Evolutionary conservation across 2,113 vertebrate genomes (phyloP).

Genomic region (Ploceus nigricollis): DNA sequence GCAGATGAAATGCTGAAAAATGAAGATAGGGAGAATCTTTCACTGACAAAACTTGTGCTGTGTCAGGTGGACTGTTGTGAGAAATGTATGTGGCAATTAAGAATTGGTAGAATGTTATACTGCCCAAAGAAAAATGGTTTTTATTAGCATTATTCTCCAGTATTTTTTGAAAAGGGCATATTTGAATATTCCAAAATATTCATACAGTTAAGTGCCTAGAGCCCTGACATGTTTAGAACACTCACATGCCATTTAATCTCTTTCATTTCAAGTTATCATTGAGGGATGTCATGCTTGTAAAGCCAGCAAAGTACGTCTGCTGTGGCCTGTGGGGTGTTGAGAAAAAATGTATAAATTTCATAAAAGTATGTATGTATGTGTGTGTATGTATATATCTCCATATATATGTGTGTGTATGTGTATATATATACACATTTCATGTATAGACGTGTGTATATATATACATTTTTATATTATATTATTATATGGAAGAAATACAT

Average conservation of each 20-base stretch:
- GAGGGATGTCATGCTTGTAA: background rate
- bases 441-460: background rate
- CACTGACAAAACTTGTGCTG: background rate
- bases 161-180: background rate
- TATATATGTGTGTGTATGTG: rapidly evolving
- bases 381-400: background rate
- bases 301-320: background rate
- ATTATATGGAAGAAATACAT: background rate
- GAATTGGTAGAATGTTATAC: background rate
- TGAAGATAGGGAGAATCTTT: background rate
- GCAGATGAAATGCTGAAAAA: background rate
- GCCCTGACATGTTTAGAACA: slow-evolving; percentile 19
- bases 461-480: background rate
- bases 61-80: background rate
- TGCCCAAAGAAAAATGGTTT: background rate
- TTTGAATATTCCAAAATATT: background rate
- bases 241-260: slow-evolving; percentile 11
- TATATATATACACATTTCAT: background rate
- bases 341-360: background rate
- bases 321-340: background rate
- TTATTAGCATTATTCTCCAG: slow-evolving; percentile 25
- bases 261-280: slow-evolving; percentile 14
- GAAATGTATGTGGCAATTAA: background rate
- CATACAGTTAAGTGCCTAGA: background rate
- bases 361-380: too few relatives aligned